Evolutionary conservation across 2,888 invertebrate genomes (phyloP).

Genomic region (Listrodromus nycthemerus): DNA sequence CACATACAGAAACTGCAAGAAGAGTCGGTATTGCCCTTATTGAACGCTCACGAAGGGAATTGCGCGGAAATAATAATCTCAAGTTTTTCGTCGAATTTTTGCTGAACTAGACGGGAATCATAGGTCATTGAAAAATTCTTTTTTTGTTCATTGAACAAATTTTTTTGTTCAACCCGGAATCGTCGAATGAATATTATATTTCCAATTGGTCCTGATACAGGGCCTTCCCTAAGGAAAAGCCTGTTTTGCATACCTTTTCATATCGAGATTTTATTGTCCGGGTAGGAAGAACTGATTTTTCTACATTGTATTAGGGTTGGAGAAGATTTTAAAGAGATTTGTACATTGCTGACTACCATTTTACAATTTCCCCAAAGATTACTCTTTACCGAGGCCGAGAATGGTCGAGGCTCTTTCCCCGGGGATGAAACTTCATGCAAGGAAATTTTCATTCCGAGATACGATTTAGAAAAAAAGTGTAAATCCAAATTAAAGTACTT

Average conservation of each 20-base stretch:
- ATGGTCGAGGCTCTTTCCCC: no score
- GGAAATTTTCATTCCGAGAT: no score
- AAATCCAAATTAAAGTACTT: no score
- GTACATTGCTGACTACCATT: not conserved
- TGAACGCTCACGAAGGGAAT: slow-evolving; percentile 2
- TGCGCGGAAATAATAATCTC: slow-evolving; percentile 1
- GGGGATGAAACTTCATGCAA: no score
- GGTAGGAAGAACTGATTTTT: not conserved
- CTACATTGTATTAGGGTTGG: not conserved
- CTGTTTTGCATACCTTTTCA: not conserved
- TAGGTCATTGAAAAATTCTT: not conserved
- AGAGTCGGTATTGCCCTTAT: not conserved
- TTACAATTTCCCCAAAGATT: not conserved
- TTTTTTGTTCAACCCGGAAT: not conserved
- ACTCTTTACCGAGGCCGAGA: not conserved
- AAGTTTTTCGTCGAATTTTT: not conserved
- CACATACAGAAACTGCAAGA: not conserved
- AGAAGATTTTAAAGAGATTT: not conserved
- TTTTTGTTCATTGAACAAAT: no score
- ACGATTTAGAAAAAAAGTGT: no score
- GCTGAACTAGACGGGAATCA: not conserved
- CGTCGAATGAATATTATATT: not conserved
- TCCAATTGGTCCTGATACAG: no score
- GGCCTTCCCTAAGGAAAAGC: no score
- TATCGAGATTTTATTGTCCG: not conserved